These are phyloP conservation scores for Sogatella furcifera DNA, from an alignment of 1,140 invertebrate species.

Conservation along the genomic window DNA sequence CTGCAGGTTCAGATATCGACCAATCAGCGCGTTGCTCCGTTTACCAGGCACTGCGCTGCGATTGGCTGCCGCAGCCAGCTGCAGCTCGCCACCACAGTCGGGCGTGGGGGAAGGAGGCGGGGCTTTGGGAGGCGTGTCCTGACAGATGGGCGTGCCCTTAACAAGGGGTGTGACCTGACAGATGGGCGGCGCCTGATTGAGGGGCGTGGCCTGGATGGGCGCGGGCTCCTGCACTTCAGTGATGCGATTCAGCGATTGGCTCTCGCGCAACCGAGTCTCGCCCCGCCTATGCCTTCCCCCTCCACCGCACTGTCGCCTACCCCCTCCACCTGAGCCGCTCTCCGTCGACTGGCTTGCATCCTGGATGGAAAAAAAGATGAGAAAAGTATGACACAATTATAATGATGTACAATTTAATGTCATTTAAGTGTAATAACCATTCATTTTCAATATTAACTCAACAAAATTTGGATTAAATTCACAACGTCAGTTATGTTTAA, in stretches of 20 bases:
- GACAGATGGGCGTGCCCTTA: neutral
- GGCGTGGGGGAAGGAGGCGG: neutral
- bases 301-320: constrained; percentile 33
- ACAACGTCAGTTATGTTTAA: too few relatives aligned
- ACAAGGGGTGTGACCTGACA: too few relatives aligned
- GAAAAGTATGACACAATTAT: too few relatives aligned
- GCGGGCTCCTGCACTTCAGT: constrained; percentile 50
- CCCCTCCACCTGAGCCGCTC: constrained; percentile 14
- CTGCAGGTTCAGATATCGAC: constrained; percentile 25
- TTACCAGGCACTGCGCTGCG: constrained; percentile 9
- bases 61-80: too few relatives aligned
- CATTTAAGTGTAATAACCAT: too few relatives aligned
- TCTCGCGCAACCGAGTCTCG: constrained; percentile 61
- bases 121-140: constrained; percentile 1
- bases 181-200: neutral
- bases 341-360: constrained; percentile 13
- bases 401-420: too few relatives aligned
- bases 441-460: too few relatives aligned
- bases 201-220: neutral
- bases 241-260: constrained; percentile 69
- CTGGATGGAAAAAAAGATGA: too few relatives aligned
- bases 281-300: constrained; percentile 40
- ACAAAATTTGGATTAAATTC: too few relatives aligned
- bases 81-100: neutral
- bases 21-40: constrained; percentile 23